Evolutionary conservation across 2,113 vertebrate genomes (phyloP).

Genomic region (Ceratotherium simum): DNA sequence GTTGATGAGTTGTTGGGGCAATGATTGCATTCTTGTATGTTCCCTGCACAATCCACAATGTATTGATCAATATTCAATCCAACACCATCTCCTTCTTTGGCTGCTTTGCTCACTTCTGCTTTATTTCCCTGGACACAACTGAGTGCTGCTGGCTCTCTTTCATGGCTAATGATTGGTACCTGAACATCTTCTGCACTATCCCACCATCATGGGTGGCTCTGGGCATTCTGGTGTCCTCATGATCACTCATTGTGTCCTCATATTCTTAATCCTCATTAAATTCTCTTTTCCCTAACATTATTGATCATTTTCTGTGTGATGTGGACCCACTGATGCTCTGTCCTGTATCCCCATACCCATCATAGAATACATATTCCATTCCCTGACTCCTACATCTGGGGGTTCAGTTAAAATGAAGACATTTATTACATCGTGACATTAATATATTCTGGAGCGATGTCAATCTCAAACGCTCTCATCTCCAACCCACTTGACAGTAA

Average conservation of each 20-base stretch:
- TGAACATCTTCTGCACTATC: not conserved
- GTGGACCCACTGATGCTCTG: not conserved
- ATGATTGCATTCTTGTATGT: not conserved
- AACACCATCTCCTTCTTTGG: not conserved
- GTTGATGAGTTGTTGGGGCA: not conserved
- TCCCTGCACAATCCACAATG: not conserved
- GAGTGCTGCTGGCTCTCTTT: not conserved
- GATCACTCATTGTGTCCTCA: not conserved
- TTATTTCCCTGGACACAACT: not conserved
- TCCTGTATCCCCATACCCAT: not conserved
- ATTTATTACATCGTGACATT: not conserved
- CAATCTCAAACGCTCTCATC: not conserved
- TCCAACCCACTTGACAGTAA: not conserved
- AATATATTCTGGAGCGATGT: not conserved
- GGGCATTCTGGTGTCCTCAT: not conserved
- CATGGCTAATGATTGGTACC: not conserved
- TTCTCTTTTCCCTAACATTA: not conserved
- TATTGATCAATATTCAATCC: not conserved
- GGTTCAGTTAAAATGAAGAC: not conserved
- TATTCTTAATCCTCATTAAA: not conserved
- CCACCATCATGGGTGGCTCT: not conserved
- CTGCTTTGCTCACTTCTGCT: not conserved
- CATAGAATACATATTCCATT: not conserved
- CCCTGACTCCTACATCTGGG: not conserved
- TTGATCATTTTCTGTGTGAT: not conserved